Base-by-base conservation (phyloP, 2,888 invertebrate species). In the Argynnis bischoffii region DNA sequence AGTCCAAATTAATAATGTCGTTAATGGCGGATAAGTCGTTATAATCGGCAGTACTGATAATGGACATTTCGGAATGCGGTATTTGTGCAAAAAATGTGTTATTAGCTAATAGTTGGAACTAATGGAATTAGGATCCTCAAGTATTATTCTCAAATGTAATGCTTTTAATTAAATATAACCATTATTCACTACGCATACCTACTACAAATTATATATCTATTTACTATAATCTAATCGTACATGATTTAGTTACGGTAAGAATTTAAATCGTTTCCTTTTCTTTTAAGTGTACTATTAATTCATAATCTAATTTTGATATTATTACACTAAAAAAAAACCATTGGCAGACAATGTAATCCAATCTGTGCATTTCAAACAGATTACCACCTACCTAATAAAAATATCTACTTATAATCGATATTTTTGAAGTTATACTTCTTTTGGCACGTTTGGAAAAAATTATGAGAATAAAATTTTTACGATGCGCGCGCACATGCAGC, bases 81-180 rank as follows among this genome's bases (percentile, higher is more conserved):
- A 57, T 81, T 82, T 80, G 74, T 80, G 82, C 83, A 84, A 87
- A 87, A 83, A 81, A 81, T 67, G 77, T 76, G 76, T 78, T 84
- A 82, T 85, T 82, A 81, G 79, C 79, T 79, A 82, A 83, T 81
- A 82, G 85, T 85, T 80, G 79, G 75, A 78, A 76, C 77, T 79
- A 82, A 81, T 83, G 75, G 76, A 74, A 67, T 70, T 73, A 66
- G 60, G 54, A 66, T 59, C 18, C 48, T 61, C 16, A 35, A 60
- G 55, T 57, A 35, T 50, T 64, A 48, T 67, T 63, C 60, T 55
- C 55, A 54, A 48, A 59, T 47, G 48, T 63, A 63, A 63, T 53
- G 63, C 57, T 64, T 63, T 63, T 61, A 66, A 66, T 66, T 61
- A 66, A 61, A 66, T 31, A 66, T 18, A 54, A 16, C 60, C 21